A percentile compares a stretch with the other conserved stretches of the same genome.
Conservation (phyloP, 2,113 vertebrate species). For the Spermophilus dauricus region DNA sequence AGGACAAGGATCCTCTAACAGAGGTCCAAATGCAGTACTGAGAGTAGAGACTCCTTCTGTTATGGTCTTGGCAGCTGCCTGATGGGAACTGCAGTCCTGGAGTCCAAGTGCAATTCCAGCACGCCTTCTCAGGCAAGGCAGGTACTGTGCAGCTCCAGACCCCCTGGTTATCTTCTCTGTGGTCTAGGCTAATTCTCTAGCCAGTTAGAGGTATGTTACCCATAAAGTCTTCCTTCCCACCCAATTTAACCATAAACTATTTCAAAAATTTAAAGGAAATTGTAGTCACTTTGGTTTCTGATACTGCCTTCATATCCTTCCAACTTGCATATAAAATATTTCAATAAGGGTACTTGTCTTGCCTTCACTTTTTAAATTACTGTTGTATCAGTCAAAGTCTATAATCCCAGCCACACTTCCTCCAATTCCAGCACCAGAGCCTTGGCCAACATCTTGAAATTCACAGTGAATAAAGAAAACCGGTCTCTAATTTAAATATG, state of each 20-base stretch:
- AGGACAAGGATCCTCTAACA: background rate
- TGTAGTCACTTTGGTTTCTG: slow-evolving; percentile 60
- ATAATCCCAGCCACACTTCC: slow-evolving; percentile 74
- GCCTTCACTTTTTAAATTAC: slow-evolving; percentile 67
- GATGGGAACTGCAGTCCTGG: background rate
- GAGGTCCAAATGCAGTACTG: background rate
- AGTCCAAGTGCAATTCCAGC: background rate
- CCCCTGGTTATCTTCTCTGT: background rate
- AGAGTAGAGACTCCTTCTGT: background rate
- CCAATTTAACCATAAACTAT: slow-evolving; percentile 58
- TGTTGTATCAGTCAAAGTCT: slow-evolving; percentile 64
- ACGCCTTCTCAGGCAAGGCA: background rate
- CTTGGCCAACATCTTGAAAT: slow-evolving; percentile 72
- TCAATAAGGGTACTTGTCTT: slow-evolving; percentile 61
- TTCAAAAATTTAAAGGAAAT: slow-evolving; percentile 62
- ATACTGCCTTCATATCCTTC: slow-evolving; percentile 49
- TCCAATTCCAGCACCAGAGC: slow-evolving; percentile 64
- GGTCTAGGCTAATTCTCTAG: slow-evolving; percentile 15
- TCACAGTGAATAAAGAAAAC: slow-evolving; percentile 76
- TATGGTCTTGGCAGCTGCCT: background rate
- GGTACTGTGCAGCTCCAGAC: background rate
- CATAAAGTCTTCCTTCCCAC: slow-evolving; percentile 62
- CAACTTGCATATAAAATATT: slow-evolving; percentile 46
- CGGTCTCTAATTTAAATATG: slow-evolving; percentile 78
- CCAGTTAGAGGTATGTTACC: slow-evolving; percentile 43